Conservation (phyloP, 2,888 invertebrate species). For the Dyspetes luteomarginatus region DNA sequence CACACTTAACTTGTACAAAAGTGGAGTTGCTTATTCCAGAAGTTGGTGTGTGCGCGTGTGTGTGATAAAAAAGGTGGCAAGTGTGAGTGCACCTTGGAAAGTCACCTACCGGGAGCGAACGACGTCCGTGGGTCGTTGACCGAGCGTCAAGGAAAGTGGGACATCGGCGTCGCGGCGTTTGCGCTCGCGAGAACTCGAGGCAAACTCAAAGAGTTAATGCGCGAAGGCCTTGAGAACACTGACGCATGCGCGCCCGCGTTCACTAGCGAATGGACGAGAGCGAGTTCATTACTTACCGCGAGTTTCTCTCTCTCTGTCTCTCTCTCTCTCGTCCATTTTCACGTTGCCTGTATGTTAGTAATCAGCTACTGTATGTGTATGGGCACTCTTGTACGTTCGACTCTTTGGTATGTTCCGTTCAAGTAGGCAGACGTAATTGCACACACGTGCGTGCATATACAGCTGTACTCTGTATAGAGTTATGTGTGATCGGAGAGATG, state of each 20-base stretch:
- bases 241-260: conserved; percentile 78
- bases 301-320: conserved; percentile 22
- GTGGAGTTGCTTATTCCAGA: too few species aligned
- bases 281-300: conserved; percentile 57
- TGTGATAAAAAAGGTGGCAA: too few species aligned
- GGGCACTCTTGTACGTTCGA: conserved; percentile 65
- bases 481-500: not conserved
- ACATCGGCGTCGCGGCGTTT: conserved; percentile 72
- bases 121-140: conserved; percentile 80
- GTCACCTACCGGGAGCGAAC: conserved; percentile 75
- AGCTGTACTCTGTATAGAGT: not conserved
- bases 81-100: conserved; percentile 78
- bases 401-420: conserved; percentile 62
- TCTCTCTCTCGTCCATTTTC: conserved; percentile 24
- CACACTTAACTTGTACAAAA: too few species aligned
- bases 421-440: conserved; percentile 59
- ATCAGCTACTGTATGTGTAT: not conserved
- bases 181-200: conserved; percentile 40
- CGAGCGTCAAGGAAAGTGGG: conserved; percentile 83
- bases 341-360: conserved; percentile 2
- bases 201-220: conserved; percentile 80
- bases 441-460: conserved; percentile 25
- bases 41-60: conserved; percentile 13
- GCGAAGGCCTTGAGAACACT: conserved; percentile 81
- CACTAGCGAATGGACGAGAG: conserved; percentile 52